phyloP scores from a whole-genome alignment of 2,797 vertebrate species.

The Huso huso region DNA sequence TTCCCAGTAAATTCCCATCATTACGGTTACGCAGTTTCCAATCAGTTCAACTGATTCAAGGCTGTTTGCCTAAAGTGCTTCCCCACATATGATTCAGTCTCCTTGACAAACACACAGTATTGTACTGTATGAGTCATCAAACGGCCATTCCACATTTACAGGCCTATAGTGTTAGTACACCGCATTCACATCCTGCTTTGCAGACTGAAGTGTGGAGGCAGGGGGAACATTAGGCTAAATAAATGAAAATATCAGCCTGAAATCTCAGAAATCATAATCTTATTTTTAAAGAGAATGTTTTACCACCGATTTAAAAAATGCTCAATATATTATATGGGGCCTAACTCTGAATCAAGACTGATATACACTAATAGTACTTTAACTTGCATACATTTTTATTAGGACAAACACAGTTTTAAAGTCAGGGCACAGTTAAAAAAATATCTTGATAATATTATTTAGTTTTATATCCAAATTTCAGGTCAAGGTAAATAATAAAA shows the following conservation, averaged over 20 bases:
- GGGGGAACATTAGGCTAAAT: not conserved
- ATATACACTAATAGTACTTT: no score
- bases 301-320: no score
- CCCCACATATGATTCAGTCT: slow-evolving; percentile 31
- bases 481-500: no score
- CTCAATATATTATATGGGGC: no score
- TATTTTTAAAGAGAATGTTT: no score
- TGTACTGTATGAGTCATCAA: slow-evolving; percentile 67
- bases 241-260: not conserved
- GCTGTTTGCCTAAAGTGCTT: slow-evolving; percentile 10
- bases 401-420: no score
- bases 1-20: slow-evolving; percentile 27
- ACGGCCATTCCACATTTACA: slow-evolving; percentile 60
- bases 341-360: no score
- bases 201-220: not conserved
- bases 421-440: no score
- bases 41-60: slow-evolving; percentile 32
- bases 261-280: no score
- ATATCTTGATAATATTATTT: no score
- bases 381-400: no score
- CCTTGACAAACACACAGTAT: slow-evolving; percentile 53
- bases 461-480: no score
- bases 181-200: slow-evolving; percentile 13
- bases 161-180: slow-evolving; percentile 38
- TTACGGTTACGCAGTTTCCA: slow-evolving; percentile 33